These are phyloP conservation scores for Zaprionus nigranus DNA, from an alignment of 1,140 invertebrate genomes.

Conservation along the genomic window DNA sequence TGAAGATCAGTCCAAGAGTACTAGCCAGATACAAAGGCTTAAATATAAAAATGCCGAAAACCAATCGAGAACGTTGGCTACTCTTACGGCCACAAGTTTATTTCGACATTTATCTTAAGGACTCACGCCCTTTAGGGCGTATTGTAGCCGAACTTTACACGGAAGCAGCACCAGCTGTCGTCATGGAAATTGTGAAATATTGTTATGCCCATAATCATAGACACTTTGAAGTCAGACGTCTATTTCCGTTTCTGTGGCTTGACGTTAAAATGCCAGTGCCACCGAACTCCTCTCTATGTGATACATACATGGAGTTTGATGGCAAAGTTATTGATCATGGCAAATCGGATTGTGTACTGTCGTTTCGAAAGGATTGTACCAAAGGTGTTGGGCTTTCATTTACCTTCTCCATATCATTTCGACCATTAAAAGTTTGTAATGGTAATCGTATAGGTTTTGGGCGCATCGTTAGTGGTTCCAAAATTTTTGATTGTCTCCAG, in stretches of 20 bases:
- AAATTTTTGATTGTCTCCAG: slow-evolving; percentile 70
- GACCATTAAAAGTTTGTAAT: slow-evolving; percentile 62
- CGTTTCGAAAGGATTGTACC: slow-evolving; percentile 60
- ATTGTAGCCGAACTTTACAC: slow-evolving; percentile 69
- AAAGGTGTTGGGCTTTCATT: slow-evolving; percentile 56
- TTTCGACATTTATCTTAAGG: slow-evolving; percentile 62
- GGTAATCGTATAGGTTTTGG: slow-evolving; percentile 75
- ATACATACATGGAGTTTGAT: slow-evolving; percentile 66
- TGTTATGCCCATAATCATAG: slow-evolving; percentile 47
- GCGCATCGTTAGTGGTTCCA: slow-evolving; percentile 56
- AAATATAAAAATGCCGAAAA: slow-evolving; percentile 41
- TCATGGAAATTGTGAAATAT: slow-evolving; percentile 62
- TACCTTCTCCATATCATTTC: slow-evolving; percentile 69
- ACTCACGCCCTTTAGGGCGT: slow-evolving; percentile 57
- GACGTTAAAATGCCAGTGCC: slow-evolving; percentile 55
- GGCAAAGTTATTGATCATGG: slow-evolving; percentile 69
- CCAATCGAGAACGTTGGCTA: slow-evolving; percentile 40
- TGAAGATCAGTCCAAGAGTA: slow-evolving; percentile 5
- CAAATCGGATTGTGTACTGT: slow-evolving; percentile 49
- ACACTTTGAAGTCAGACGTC: slow-evolving; percentile 50
- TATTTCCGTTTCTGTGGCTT: slow-evolving; percentile 73
- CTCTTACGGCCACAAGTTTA: slow-evolving; percentile 66
- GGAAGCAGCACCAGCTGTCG: slow-evolving; percentile 70
- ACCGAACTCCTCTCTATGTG: slow-evolving; percentile 21
- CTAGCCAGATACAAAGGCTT: slow-evolving; percentile 57